Evolutionary conservation across 2,113 vertebrate species (phyloP).

Genomic region (Falcunculus frontatus): DNA sequence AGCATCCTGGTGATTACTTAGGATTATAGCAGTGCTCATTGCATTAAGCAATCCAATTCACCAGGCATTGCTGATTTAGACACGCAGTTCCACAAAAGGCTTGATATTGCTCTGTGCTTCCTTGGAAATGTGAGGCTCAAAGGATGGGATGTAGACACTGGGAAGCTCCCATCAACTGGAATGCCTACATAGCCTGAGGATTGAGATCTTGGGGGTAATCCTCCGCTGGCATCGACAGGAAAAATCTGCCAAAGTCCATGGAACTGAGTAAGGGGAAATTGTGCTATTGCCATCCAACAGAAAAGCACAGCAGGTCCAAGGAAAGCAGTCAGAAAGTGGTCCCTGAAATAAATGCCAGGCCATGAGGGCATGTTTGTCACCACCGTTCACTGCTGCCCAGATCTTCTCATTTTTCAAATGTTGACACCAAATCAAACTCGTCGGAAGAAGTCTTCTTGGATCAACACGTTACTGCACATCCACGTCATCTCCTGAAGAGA

Average conservation of each 20-base stretch:
- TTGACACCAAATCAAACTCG: neutral
- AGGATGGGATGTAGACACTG: neutral
- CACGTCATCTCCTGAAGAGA: neutral
- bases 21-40: neutral
- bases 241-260: neutral
- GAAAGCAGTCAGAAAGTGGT: neutral
- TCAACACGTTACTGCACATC: fast-evolving
- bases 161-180: neutral
- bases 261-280: neutral
- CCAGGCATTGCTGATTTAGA: neutral
- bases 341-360: neutral
- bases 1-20: constrained; percentile 5
- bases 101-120: neutral
- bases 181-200: neutral
- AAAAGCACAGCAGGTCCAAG: neutral
- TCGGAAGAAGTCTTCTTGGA: neutral
- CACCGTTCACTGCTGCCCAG: neutral
- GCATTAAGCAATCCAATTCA: neutral
- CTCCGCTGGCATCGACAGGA: neutral
- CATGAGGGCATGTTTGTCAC: neutral
- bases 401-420: neutral
- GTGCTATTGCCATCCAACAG: neutral
- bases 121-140: neutral
- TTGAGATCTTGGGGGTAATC: neutral
- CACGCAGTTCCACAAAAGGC: neutral